Evolutionary conservation across 2,888 invertebrate species (phyloP), one percentile per base, ranked within the genome.

Genomic region (Macaria liturata): DNA sequence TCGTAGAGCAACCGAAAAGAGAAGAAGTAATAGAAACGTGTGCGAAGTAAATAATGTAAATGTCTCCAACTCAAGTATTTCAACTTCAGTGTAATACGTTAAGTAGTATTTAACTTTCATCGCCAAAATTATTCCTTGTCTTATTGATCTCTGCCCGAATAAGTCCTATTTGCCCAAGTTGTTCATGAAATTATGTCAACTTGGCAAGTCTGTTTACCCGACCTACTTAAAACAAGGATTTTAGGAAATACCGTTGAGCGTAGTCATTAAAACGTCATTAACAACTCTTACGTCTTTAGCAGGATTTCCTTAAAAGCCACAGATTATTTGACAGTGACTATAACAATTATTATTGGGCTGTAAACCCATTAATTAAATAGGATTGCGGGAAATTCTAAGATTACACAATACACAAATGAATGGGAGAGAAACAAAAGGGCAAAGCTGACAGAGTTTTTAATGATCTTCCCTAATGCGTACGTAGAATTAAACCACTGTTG

Each of bases 221-320:
- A 4, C n/a, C 42, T 42, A 42, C 42, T 55, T 45, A 46, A 54
- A 49, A 57, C 58, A 30, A 39, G 6, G 49, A 57, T 47, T 64
- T 69, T 62, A 56, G 58, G 53, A 54, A 61, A 61, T 45, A 67
- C 60, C 66, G 66, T 59, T 68, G 49, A 39, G 48, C 3, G n/a
- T 44, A 44, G 76, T 78, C 77, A 77, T 81, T 79, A 78, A 69
- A 70, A 71, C 66, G 70, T 77, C 76, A 80, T 81, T 81, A 78
- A 74, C 74, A 74, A 66, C 71, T 75, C 72, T 70, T 68, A 71
- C 69, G 78, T 78, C 74, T 71, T 71, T 61, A 62, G 61, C 75
- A 78, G 74, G 70, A 72, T 74, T 74, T 71, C 66, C 71, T 62
- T 32, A 20, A 20, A 4, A 34, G 31, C 47, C 51, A 37, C 54